Evolutionary conservation across 2,113 vertebrate genomes (phyloP).

Genomic region (Pyrgilauda ruficollis): DNA sequence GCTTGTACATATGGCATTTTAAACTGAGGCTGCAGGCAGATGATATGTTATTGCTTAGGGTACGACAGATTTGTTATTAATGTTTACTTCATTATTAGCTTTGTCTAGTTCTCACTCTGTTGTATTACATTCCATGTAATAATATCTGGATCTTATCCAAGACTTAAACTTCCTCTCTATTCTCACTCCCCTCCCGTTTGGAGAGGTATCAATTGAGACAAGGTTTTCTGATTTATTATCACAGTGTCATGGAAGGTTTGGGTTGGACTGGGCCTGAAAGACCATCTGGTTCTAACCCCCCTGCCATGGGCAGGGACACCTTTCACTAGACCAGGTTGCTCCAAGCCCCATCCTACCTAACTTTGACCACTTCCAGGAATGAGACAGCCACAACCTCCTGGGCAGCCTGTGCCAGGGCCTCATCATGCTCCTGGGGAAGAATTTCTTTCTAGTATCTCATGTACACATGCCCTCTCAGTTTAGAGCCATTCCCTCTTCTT

Average conservation of each 20-base stretch:
- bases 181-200: not conserved
- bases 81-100: not conserved
- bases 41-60: not conserved
- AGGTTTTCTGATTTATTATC: not conserved
- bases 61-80: not conserved
- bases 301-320: not conserved
- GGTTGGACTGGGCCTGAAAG: not conserved
- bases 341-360: not conserved
- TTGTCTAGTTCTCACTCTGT: not conserved
- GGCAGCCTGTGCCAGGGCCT: not conserved
- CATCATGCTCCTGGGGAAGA: not conserved
- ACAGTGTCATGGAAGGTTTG: not conserved
- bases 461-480: not conserved
- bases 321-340: not conserved
- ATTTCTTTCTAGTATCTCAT: not conserved
- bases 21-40: not conserved
- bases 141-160: not conserved
- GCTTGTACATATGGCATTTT: not conserved
- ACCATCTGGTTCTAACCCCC: not conserved
- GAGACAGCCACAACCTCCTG: not conserved
- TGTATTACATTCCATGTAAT: not conserved
- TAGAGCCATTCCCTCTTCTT: not conserved
- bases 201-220: not conserved
- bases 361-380: not conserved
- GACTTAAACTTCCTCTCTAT: not conserved